Evolutionary conservation across 2,113 vertebrate genomes (phyloP).

Genomic region (Xiphophorus maculatus): DNA sequence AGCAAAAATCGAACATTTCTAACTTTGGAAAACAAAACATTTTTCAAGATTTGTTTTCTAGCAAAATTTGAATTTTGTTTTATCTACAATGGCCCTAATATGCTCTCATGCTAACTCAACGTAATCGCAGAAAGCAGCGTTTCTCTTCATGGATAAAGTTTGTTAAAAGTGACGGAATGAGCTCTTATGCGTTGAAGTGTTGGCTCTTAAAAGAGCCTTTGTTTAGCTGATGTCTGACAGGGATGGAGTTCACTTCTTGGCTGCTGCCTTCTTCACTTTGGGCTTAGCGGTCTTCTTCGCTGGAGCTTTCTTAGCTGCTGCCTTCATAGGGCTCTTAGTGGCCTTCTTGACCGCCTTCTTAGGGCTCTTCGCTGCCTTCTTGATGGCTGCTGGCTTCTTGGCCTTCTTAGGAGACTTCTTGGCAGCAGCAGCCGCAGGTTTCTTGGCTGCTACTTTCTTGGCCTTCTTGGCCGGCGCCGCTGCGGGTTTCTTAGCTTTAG

Average conservation of each 20-base stretch:
- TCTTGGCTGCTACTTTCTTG: conserved; percentile 15
- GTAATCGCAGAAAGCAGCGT: no score
- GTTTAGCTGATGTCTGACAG: no score
- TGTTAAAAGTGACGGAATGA: not conserved
- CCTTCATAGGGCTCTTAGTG: not conserved
- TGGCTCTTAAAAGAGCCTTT: conserved; percentile 52
- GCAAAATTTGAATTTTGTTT: no score
- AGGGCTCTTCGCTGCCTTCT: not conserved
- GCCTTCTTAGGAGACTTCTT: conserved; percentile 18
- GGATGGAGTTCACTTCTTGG: conserved; percentile 35
- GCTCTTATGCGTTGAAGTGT: not conserved
- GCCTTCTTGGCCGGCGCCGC: conserved; percentile 5
- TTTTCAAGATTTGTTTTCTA: no score
- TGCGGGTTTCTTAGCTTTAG: not conserved
- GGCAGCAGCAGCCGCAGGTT: not conserved
- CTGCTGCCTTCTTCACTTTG: conserved; percentile 31
- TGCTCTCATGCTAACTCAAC: no score
- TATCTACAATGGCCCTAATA: no score
- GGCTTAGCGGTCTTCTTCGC: not conserved
- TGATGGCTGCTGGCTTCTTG: not conserved
- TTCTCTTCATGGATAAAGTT: no score
- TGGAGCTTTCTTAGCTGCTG: not conserved
- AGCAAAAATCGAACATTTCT: no score
- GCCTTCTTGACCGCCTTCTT: not conserved
- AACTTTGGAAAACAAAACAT: no score